Evolutionary conservation across 2,888 invertebrate genomes (phyloP), one percentile per base, ranked within the genome.

Genomic region (Incurvaria masculella): DNA sequence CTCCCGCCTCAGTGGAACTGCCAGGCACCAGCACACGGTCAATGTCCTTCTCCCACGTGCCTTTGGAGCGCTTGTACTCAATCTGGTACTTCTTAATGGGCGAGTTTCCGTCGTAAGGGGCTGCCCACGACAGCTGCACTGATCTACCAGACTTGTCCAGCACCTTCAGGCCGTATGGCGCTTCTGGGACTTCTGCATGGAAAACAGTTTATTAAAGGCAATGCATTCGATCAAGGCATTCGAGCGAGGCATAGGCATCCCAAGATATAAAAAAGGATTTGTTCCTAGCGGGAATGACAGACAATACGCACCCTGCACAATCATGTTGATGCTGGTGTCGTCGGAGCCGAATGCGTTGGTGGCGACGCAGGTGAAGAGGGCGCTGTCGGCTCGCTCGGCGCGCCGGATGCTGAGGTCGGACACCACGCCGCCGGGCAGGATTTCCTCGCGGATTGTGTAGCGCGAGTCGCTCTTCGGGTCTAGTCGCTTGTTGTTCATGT

Each of bases 251-350:
- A n/a, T n/a, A n/a, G n/a, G n/a, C n/a, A n/a, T n/a, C n/a, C n/a
- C n/a, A n/a, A n/a, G n/a, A n/a, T n/a, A n/a, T n/a, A n/a, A n/a
- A n/a, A n/a, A n/a, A n/a, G n/a, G n/a, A n/a, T n/a, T n/a, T n/a
- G n/a, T n/a, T n/a, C n/a, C n/a, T n/a, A n/a, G n/a, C n/a, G n/a
- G n/a, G n/a, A n/a, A n/a, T n/a, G n/a, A n/a, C n/a, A n/a, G n/a
- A n/a, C n/a, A n/a, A 20, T 67, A 67, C 53, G 63, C 72, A 85
- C 91, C 91, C 84, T 95, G 94, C 56, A 95, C 89, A 56, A 95
- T 94, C 85, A 95, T 89, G 68, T 94, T 94, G 62, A 95, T 94
- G 72, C 92, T 94, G n/a, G 94, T 91, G 61, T 95, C 94, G 64
- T 94, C 95, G 54, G 92, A 94, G 46, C 94, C 94, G 64, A 94